Base-by-base conservation (phyloP, 1,140 invertebrate species). In the Drosophila oshimai region DNA sequence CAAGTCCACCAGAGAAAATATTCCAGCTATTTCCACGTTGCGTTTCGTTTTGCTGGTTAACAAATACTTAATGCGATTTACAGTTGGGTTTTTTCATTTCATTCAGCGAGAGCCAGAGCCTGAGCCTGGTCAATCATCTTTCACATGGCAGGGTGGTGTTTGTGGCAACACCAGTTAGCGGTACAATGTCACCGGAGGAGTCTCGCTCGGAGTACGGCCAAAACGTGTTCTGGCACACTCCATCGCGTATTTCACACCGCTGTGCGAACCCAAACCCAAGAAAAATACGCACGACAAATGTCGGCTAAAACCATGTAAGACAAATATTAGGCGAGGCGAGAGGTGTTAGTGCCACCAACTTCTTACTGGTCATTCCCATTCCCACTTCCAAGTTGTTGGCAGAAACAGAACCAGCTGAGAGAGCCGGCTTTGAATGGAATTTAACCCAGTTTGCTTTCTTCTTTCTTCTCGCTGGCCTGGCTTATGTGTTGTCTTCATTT, bases 361-460 rank as follows among this genome's bases (percentile, higher is more conserved):
- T 57, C 36, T 33, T n/a, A n/a, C 41, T 70, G 67, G 51, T 41
- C 65, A 57, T 65, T 58, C 54, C 61, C 55, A 60, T 45, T 70
- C 41, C 67, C 64, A 55, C 7, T 54, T 24, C 17, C 20, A 29
- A 33, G 28, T 61, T 13, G 20, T n/a, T 18, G 28, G 42, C 26
- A 26, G 64, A 28, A 70, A 31, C 33, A 70, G 44, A 71, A 71
- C 68, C 44, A 71, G 68, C 68, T 50, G 68, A 28, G 26, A 49
- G 37, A 67, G 70, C 62, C 74, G 74, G 71, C 73, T 55, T 74
- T 80, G 81, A 81, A 81, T 87, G 80, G 80, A 86, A 86, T 86
- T 80, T 81, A 86, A 76, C 80, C 80, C 22, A 86, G 76, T 87
- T 86, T 87, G 81, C 81, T 86, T 86, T 87, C 80, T 86, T 74